phyloP scores from a whole-genome alignment of 2,888 invertebrate species.

The Tetanocera ferruginea region DNA sequence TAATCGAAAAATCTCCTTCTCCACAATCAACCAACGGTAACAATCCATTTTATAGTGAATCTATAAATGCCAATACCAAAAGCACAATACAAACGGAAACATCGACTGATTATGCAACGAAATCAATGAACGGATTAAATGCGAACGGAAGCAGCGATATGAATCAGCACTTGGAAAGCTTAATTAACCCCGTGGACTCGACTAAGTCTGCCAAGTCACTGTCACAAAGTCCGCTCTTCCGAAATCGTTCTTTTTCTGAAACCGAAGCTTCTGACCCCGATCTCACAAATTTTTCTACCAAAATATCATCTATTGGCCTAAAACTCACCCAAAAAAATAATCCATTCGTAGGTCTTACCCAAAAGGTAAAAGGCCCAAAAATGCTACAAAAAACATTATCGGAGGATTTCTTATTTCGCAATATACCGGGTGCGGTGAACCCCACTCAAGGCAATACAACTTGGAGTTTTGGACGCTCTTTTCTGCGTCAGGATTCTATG shows the following conservation, averaged over 20 bases:
- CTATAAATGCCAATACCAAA: constrained; percentile 2
- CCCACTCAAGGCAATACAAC: constrained; percentile 50
- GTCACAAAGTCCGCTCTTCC: constrained; percentile 47
- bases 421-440: constrained; percentile 49
- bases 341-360: constrained; percentile 61
- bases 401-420: constrained; percentile 67
- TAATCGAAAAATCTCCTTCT: background rate
- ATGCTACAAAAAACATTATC: constrained; percentile 69
- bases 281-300: constrained; percentile 57
- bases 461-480: constrained; percentile 64
- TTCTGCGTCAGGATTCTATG: constrained; percentile 64
- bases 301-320: constrained; percentile 39
- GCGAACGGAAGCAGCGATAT: background rate
- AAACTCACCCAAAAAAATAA: constrained; percentile 57
- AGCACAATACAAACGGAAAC: constrained; percentile 5
- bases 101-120: constrained; percentile 14
- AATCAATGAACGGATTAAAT: background rate
- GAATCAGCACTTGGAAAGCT: background rate
- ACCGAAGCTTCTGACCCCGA: constrained; percentile 58
- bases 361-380: constrained; percentile 64
- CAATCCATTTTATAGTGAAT: constrained; percentile 54
- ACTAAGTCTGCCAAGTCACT: constrained; percentile 15
- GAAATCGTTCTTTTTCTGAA: constrained; percentile 63
- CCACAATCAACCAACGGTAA: constrained; percentile 48
- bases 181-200: background rate